Percentiles rank a stretch among this genome's conserved stretches.
Conservation (phyloP, 2,113 vertebrate species). For the Tursiops truncatus region DNA sequence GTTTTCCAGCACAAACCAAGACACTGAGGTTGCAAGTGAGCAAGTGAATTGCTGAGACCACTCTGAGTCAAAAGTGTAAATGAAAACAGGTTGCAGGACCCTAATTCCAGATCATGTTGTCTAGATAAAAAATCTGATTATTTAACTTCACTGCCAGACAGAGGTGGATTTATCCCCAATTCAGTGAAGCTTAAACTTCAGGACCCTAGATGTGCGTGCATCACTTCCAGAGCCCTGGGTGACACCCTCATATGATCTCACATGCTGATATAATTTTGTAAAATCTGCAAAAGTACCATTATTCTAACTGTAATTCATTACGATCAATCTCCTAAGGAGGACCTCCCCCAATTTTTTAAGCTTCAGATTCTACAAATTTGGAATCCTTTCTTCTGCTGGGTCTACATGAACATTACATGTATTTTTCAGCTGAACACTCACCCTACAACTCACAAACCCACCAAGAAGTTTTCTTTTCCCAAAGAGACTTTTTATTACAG, state of each 20-base stretch:
- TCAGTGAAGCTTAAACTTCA: background rate
- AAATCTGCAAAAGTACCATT: background rate
- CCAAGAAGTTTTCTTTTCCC: constrained; percentile 65
- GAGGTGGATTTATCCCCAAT: background rate
- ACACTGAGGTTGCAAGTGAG: background rate
- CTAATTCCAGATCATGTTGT: background rate
- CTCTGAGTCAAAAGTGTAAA: background rate
- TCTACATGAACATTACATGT: background rate
- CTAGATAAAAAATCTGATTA: background rate
- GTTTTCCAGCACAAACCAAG: background rate
- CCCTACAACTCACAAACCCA: constrained; percentile 41
- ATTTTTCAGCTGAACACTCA: constrained; percentile 15
- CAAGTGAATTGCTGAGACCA: background rate
- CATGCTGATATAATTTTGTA: background rate
- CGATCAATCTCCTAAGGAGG: background rate
- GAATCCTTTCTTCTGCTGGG: background rate
- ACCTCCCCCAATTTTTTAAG: background rate
- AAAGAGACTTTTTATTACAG: constrained; percentile 48
- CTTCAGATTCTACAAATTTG: background rate
- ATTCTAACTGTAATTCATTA: background rate
- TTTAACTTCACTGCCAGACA: background rate
- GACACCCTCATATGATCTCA: background rate
- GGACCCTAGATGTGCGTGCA: too few relatives aligned
- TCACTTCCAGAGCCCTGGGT: background rate
- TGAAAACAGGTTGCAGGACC: background rate